phyloP scores from a whole-genome alignment of 2,113 vertebrate genomes.

The Hyaena hyaena region DNA sequence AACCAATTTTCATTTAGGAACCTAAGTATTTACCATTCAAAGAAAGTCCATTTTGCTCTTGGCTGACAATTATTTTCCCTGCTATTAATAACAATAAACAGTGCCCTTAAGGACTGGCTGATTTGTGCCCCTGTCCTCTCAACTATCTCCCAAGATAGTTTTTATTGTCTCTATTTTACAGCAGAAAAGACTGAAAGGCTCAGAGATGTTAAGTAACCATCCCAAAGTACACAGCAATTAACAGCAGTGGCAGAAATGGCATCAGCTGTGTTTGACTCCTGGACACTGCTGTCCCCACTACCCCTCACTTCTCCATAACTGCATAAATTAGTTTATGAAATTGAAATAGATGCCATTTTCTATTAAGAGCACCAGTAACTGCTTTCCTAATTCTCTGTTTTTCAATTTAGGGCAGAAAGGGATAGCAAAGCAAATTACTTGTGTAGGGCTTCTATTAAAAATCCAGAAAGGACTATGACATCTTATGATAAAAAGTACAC shows the following conservation, averaged over 20 bases:
- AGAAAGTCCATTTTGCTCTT: not conserved
- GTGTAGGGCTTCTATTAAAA: not conserved
- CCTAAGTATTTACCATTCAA: constrained; percentile 40
- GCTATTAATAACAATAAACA: constrained; percentile 13
- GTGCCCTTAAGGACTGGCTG: not conserved
- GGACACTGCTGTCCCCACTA: not conserved
- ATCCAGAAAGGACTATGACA: constrained; percentile 4
- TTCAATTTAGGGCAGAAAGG: not conserved
- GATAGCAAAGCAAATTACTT: not conserved
- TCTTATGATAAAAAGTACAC: not conserved
- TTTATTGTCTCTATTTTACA: not conserved
- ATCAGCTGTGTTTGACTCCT: not conserved
- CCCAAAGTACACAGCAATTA: not conserved
- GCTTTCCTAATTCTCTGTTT: constrained; percentile 6
- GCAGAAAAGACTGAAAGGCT: not conserved
- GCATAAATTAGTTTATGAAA: not conserved
- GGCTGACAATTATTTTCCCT: not conserved
- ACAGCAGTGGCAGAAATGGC: not conserved
- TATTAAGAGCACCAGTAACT: not conserved
- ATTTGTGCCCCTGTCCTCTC: not conserved
- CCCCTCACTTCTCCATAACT: not conserved
- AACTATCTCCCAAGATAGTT: not conserved
- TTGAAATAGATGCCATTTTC: not conserved
- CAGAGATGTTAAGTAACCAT: not conserved
- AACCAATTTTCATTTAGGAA: constrained; percentile 46